Conservation (phyloP, 2,797 vertebrate genomes). For the Anas flavirostris region DNA sequence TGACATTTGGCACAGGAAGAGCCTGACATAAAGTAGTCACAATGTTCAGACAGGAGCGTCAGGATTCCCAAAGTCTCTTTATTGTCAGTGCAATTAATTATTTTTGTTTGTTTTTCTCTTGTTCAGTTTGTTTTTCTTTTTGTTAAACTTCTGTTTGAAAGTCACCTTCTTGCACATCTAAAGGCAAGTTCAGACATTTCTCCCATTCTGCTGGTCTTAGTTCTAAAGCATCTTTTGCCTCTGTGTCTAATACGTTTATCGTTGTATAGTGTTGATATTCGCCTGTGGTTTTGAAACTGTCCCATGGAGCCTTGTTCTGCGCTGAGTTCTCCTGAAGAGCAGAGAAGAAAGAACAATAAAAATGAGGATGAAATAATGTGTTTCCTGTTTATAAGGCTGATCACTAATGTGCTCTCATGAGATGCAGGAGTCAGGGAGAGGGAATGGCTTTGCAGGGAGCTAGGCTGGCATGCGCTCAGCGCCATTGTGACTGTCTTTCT, state of each 20-base stretch:
- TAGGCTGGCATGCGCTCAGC: not conserved
- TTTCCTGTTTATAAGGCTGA: not conserved
- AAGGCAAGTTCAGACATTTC: constrained; percentile 98
- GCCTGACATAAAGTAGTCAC: constrained; percentile 86
- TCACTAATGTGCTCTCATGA: not conserved
- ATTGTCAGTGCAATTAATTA: constrained; percentile 89
- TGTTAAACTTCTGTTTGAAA: constrained; percentile 98
- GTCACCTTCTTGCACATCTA: constrained; percentile 99
- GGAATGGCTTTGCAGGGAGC: constrained; percentile 28
- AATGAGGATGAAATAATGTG: not conserved
- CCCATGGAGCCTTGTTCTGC: constrained; percentile 97
- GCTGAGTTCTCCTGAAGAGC: constrained; percentile 92
- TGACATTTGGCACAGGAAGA: constrained; percentile 90
- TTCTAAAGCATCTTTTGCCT: constrained; percentile 97
- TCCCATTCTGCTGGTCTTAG: constrained; percentile 98
- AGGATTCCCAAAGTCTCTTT: constrained; percentile 92
- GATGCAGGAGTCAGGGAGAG: constrained; percentile 20
- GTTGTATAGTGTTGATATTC: constrained; percentile 99
- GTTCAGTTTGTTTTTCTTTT: constrained; percentile 71
- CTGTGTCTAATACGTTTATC: constrained; percentile 97
- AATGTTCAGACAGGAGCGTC: constrained; percentile 90
- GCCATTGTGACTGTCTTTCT: not conserved
- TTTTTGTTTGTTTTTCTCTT: constrained; percentile 49
- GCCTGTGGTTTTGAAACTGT: constrained; percentile 96
- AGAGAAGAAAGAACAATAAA: constrained; percentile 50